Evolutionary conservation across 2,797 vertebrate species (phyloP).

Genomic region (Garrulus glandarius): DNA sequence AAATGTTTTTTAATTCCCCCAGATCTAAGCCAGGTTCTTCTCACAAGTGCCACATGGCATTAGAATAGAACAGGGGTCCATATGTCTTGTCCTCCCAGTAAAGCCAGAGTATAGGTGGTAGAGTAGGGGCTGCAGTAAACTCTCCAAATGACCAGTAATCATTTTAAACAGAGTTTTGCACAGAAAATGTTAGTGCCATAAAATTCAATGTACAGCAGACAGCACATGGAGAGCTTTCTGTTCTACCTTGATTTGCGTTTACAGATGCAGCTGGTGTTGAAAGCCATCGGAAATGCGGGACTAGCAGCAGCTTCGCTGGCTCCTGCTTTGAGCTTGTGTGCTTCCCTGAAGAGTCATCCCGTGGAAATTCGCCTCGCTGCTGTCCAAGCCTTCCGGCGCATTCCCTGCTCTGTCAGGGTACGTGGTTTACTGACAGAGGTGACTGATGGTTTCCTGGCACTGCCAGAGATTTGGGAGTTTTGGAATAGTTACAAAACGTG

Average conservation of each 20-base stretch:
- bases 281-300: constrained; percentile 84
- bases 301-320: constrained; percentile 68
- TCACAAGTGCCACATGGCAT: not conserved
- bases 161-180: not conserved
- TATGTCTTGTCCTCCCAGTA: not conserved
- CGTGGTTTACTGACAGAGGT: constrained; percentile 44
- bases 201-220: not conserved
- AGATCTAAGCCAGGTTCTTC: not conserved
- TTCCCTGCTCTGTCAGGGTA: constrained; percentile 81
- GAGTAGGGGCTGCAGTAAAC: not conserved
- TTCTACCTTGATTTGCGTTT: not conserved
- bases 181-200: not conserved
- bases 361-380: constrained; percentile 78
- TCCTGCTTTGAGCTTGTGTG: constrained; percentile 73
- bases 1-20: not conserved
- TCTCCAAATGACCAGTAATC: not conserved
- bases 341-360: constrained; percentile 42
- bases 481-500: fast-evolving
- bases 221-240: not conserved
- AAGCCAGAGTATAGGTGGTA: not conserved
- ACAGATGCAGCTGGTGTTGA: constrained; percentile 81
- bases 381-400: constrained; percentile 83
- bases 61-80: not conserved
- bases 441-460: not conserved
- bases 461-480: not conserved